These are phyloP conservation scores for Cassiopea xamachana DNA, from an alignment of 30 jellyfish, hydroid and myxozoan genomes.

Conservation along the genomic window DNA sequence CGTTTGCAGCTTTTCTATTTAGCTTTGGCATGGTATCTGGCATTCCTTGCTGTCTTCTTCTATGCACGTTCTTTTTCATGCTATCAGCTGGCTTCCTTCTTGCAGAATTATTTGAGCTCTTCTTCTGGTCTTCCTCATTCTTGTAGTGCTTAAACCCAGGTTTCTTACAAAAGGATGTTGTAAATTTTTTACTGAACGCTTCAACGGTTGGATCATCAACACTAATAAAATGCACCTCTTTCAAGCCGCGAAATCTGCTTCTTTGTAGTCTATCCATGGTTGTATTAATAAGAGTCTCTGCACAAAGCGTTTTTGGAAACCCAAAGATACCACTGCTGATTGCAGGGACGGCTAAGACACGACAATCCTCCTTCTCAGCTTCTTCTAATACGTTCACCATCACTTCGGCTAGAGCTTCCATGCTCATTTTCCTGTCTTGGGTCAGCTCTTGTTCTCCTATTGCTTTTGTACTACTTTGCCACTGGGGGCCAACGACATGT, in stretches of 20 bases:
- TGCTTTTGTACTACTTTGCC: slow-evolving; percentile 12
- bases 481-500: slow-evolving; percentile 60
- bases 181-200: background rate
- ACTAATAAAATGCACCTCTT: slow-evolving; percentile 36
- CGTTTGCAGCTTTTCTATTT: background rate
- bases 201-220: slow-evolving; percentile 44
- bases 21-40: background rate
- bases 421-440: background rate
- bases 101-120: background rate
- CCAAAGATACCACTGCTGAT: slow-evolving; percentile 63
- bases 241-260: background rate
- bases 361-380: slow-evolving; percentile 35
- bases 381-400: slow-evolving; percentile 23
- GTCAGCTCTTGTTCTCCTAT: slow-evolving; percentile 21
- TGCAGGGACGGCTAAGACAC: slow-evolving; percentile 64
- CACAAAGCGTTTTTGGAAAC: slow-evolving; percentile 60
- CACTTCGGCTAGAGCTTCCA: slow-evolving; percentile 3
- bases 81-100: background rate
- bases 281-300: slow-evolving; percentile 19
- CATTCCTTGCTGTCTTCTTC: background rate
- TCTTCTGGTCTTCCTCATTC: background rate
- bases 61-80: background rate
- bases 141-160: background rate
- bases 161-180: background rate
- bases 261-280: background rate